phyloP scores from a whole-genome alignment of 2,888 invertebrate genomes.

The Tachina grossa region DNA sequence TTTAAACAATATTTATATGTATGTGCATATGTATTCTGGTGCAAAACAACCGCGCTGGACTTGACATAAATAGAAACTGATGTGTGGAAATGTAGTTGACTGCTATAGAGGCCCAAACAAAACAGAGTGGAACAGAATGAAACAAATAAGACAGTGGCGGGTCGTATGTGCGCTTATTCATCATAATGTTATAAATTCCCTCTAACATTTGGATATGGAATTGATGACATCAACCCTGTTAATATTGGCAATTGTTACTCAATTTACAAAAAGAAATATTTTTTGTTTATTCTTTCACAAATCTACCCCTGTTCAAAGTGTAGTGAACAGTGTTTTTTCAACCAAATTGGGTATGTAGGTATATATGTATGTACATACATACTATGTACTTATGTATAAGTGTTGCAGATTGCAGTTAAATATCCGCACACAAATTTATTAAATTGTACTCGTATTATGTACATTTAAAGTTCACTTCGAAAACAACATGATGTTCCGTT shows the following conservation, averaged over 20 bases:
- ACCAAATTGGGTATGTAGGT: not conserved
- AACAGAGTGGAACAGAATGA: constrained; percentile 37
- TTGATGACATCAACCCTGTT: constrained; percentile 30
- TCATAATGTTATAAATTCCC: constrained; percentile 23
- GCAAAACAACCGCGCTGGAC: constrained; percentile 71
- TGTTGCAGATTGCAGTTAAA: too few species aligned
- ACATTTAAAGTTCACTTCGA: too few species aligned
- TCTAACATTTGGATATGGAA: constrained; percentile 12
- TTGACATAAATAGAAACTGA: constrained; percentile 72
- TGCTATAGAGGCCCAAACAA: constrained; percentile 64
- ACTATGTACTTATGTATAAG: not conserved
- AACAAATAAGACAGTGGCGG: constrained; percentile 44
- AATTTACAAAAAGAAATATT: constrained; percentile 41
- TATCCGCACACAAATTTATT: too few species aligned
- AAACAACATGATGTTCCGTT: too few species aligned
- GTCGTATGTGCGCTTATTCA: constrained; percentile 45
- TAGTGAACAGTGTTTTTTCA: constrained; percentile 38
- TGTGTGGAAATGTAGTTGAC: constrained; percentile 63
- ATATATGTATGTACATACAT: too few species aligned
- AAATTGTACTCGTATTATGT: too few species aligned
- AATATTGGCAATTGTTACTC: constrained; percentile 24
- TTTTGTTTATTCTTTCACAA: constrained; percentile 40
- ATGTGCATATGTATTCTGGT: constrained; percentile 34
- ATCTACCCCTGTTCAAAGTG: constrained; percentile 30
- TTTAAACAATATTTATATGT: constrained; percentile 11